Evolutionary conservation across 2,888 invertebrate species (phyloP).

Genomic region (Shargacucullia verbasci): DNA sequence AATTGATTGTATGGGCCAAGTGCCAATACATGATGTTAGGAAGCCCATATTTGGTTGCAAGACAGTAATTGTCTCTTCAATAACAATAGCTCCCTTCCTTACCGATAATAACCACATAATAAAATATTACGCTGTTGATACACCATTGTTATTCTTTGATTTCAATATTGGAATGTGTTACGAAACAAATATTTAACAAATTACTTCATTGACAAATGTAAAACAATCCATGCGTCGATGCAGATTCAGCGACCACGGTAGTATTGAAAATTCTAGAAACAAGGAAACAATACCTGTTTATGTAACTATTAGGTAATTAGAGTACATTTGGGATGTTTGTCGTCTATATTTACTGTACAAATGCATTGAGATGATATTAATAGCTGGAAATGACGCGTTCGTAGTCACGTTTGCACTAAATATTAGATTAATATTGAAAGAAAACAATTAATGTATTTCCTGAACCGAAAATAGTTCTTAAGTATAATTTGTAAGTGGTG

Average conservation of each 20-base stretch:
- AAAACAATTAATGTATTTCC: conserved; percentile 4
- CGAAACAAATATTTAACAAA: conserved; percentile 4
- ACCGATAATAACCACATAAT: conserved; percentile 12
- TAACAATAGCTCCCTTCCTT: conserved; percentile 30
- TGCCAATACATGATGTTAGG: conserved; percentile 22
- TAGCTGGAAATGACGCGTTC: conserved; percentile 4
- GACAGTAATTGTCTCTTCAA: conserved; percentile 22
- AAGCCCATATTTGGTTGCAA: conserved; percentile 10
- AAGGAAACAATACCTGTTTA: conserved; percentile 22
- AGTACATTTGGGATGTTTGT: conserved; percentile 43
- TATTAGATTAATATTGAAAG: neutral
- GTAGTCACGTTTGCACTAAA: conserved; percentile 22
- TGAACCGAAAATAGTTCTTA: conserved; percentile 6
- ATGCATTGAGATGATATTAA: conserved; percentile 24
- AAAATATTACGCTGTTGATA: conserved; percentile 10
- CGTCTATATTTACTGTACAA: conserved; percentile 30
- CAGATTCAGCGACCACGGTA: neutral
- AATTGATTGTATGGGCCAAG: conserved; percentile 2
- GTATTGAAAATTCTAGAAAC: conserved; percentile 4
- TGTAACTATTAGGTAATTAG: conserved; percentile 27
- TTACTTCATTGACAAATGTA: neutral
- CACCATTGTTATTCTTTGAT: conserved; percentile 13
- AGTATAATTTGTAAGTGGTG: neutral
- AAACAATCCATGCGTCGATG: conserved; percentile 16
- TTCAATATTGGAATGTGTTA: conserved; percentile 16